Evolutionary conservation across 2,797 vertebrate species (phyloP).

Genomic region (Menidia menidia): DNA sequence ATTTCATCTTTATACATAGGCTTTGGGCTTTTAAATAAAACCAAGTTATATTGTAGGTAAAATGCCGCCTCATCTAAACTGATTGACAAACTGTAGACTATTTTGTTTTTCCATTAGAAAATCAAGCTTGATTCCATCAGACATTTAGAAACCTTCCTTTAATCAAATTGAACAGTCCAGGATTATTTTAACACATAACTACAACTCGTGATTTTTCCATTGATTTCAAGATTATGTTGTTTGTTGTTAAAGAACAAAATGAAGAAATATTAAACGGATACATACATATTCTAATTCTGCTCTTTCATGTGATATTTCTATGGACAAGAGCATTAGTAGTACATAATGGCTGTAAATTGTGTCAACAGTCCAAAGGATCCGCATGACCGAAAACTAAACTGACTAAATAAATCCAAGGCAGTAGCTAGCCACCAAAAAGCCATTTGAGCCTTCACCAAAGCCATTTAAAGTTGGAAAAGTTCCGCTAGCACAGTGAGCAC

Average conservation of each 20-base stretch:
- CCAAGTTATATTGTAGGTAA: no score
- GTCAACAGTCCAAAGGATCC: not conserved
- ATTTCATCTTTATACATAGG: constrained; percentile 8
- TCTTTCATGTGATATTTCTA: no score
- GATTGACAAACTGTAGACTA: no score
- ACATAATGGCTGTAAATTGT: not conserved
- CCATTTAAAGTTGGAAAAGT: constrained; percentile 47
- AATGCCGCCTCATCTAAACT: not conserved
- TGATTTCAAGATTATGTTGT: no score
- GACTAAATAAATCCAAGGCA: not conserved
- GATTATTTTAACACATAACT: no score
- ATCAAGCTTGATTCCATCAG: not conserved
- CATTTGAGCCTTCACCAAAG: constrained; percentile 20
- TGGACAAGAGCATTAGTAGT: no score
- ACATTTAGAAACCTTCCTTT: constrained; percentile 7
- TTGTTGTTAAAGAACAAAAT: no score
- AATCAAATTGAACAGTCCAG: not conserved
- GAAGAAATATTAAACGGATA: no score
- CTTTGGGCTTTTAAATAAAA: not conserved
- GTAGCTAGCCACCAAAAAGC: constrained; percentile 25
- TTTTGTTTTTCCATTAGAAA: no score
- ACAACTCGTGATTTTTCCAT: not conserved
- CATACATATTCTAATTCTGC: no score
- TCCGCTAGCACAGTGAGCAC: not conserved
- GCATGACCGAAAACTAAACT: not conserved